Base-by-base conservation (phyloP, 2,888 invertebrate species). In the Microplitis manilae region DNA sequence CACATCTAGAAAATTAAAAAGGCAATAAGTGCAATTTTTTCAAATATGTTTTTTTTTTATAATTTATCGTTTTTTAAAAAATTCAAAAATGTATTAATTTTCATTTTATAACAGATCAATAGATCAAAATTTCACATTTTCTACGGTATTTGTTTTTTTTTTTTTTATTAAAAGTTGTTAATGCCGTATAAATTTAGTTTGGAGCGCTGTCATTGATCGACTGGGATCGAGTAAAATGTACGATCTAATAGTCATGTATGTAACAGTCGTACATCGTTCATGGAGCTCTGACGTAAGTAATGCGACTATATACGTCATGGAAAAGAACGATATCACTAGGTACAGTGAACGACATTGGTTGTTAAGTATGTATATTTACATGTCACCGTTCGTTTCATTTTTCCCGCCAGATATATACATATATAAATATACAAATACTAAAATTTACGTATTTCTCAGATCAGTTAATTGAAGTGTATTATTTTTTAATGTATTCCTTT, bases 211-310 rank as follows among this genome's bases (percentile, higher is more conserved):
- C 50, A 50, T 50, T 13, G 13, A 50, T 50, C 2, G 13, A 50
- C 50, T 50, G 50, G 13, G 13, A 50, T 8, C 5, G 2, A 50
- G 13, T 50, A 50, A 50, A 50, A 50, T 50, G 0, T 50, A 5
- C 50, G 50, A 50, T 50, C 8, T 2, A 50, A 50, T 50, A 50
- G 8, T 13, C 8, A 50, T 50, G 13, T 50, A 8, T 50, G 50
- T 50, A 38, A 38, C 65, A 65, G 6, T 30, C 30, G 65, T 38
- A 38, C 38, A 9, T 62, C 38, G 39, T 17, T 13, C 9, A 39
- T 8, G 38, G 38, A 61, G 15, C 39, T 71, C 61, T 71, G 71
- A 71, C 71, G 71, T 61, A 71, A 62, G 61, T 71, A 8, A 13
- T 30, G 39, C 2, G n/a, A 9, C 7, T 39, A 62, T 60, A 20